Evolutionary conservation across 1,140 invertebrate species (phyloP).

Genomic region (Drosophila trapezifrons): DNA sequence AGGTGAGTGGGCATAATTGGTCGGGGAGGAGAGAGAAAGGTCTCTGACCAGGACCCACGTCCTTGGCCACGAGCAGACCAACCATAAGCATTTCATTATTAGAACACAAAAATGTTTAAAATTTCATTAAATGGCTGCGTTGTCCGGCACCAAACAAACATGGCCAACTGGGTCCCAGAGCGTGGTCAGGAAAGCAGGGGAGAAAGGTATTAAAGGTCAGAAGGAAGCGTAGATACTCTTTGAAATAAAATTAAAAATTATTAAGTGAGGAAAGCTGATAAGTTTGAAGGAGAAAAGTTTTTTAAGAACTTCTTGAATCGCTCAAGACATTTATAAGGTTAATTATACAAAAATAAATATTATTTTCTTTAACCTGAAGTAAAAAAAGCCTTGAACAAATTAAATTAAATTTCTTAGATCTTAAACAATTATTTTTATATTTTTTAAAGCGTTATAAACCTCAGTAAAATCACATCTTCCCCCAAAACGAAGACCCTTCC

Average conservation of each 20-base stretch:
- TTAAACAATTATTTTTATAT: too few species aligned
- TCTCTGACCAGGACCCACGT: constrained; percentile 1
- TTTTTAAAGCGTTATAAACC: too few species aligned
- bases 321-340: too few species aligned
- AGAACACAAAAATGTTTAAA: constrained; percentile 78
- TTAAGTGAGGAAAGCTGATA: background rate
- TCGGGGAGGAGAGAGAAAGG: background rate
- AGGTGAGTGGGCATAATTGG: background rate
- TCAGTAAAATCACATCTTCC: background rate
- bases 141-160: constrained; percentile 48
- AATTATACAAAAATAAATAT: too few species aligned
- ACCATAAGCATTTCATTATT: constrained; percentile 77
- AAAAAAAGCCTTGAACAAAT: too few species aligned
- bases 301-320: too few species aligned
- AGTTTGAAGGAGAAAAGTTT: too few species aligned
- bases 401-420: too few species aligned
- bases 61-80: constrained; percentile 31
- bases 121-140: constrained; percentile 76
- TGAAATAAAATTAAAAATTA: too few species aligned
- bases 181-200: constrained; percentile 15
- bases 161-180: constrained; percentile 14
- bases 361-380: too few species aligned
- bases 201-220: too few species aligned
- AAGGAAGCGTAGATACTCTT: constrained; percentile 3
- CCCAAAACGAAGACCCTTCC: background rate